A percentile compares a stretch with the other conserved stretches of the same genome.
Conservation (phyloP, 2,888 invertebrate species). For the Trisateles emortualis region DNA sequence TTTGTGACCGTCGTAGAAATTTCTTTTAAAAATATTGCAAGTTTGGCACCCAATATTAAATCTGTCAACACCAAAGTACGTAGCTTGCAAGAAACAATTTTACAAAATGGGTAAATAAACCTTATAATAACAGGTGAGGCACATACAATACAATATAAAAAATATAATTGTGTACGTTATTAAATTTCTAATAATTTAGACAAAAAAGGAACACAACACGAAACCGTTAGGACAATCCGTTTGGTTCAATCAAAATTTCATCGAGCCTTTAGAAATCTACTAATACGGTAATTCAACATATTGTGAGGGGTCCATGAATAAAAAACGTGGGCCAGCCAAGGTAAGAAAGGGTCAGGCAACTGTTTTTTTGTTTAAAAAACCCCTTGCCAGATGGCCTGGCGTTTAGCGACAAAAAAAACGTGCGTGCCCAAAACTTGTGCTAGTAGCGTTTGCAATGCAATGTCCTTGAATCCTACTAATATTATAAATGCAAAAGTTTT, state of each 20-base stretch:
- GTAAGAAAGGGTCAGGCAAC: slow-evolving; percentile 85
- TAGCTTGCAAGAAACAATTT: no score
- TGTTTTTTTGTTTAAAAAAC: slow-evolving; percentile 75
- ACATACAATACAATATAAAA: slow-evolving; percentile 35
- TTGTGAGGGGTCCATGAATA: slow-evolving; percentile 77
- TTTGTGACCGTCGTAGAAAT: no score
- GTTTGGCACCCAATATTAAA: neutral
- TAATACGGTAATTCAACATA: slow-evolving; percentile 86
- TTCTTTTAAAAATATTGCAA: no score
- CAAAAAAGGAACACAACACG: slow-evolving; percentile 66
- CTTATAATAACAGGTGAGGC: slow-evolving; percentile 34
- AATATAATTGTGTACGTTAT: slow-evolving; percentile 53
- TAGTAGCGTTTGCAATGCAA: slow-evolving; percentile 60
- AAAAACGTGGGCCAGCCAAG: slow-evolving; percentile 81
- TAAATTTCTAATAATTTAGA: slow-evolving; percentile 61
- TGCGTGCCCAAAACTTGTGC: slow-evolving; percentile 79
- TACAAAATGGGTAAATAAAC: slow-evolving; percentile 12
- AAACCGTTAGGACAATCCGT: slow-evolving; percentile 84
- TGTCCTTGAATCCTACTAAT: neutral
- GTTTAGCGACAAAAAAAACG: slow-evolving; percentile 83
- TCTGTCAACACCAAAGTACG: slow-evolving; percentile 8
- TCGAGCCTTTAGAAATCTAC: slow-evolving; percentile 81
- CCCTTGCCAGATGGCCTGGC: slow-evolving; percentile 83
- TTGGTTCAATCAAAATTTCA: slow-evolving; percentile 85
- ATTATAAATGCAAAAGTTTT: neutral